phyloP scores from a whole-genome alignment of 2,888 invertebrate genomes.

The Tetragonisca angustula region DNA sequence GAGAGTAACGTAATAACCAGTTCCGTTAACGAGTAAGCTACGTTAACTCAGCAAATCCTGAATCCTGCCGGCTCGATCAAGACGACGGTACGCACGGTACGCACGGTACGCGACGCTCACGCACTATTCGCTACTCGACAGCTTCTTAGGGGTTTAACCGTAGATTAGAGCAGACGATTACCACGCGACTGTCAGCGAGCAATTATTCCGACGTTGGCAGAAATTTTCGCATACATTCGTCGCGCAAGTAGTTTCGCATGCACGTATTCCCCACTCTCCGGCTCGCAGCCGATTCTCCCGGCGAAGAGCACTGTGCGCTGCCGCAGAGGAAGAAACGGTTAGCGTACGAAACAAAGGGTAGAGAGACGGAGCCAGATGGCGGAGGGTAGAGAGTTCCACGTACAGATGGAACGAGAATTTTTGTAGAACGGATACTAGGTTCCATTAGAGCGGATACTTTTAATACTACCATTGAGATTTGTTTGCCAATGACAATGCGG shows the following conservation, averaged over 20 bases:
- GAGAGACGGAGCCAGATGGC: not conserved
- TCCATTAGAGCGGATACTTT: slow-evolving; percentile 83
- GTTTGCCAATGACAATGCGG: slow-evolving; percentile 83
- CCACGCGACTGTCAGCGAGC: slow-evolving; percentile 60
- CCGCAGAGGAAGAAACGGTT: slow-evolving; percentile 20
- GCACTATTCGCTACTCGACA: not conserved
- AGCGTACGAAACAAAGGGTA: slow-evolving; percentile 14
- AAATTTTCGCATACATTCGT: slow-evolving; percentile 59
- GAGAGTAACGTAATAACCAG: slow-evolving; percentile 27
- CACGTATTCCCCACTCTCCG: not conserved
- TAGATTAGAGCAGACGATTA: slow-evolving; percentile 62
- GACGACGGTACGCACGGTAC: not conserved
- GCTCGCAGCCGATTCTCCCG: not conserved
- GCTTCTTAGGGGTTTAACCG: slow-evolving; percentile 35
- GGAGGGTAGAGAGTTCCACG: slow-evolving; percentile 2
- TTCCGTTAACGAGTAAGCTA: too few species aligned
- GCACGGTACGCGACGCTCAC: slow-evolving; percentile 18
- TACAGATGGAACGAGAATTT: slow-evolving; percentile 67
- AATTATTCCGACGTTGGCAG: slow-evolving; percentile 67
- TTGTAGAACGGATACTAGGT: slow-evolving; percentile 73
- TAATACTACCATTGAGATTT: slow-evolving; percentile 83
- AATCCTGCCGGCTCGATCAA: too few species aligned
- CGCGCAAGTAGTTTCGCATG: not conserved
- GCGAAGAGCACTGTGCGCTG: too few species aligned
- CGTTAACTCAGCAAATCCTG: too few species aligned